phyloP scores from a whole-genome alignment of 2,797 vertebrate species.

The Coracias cyanogaster region DNA sequence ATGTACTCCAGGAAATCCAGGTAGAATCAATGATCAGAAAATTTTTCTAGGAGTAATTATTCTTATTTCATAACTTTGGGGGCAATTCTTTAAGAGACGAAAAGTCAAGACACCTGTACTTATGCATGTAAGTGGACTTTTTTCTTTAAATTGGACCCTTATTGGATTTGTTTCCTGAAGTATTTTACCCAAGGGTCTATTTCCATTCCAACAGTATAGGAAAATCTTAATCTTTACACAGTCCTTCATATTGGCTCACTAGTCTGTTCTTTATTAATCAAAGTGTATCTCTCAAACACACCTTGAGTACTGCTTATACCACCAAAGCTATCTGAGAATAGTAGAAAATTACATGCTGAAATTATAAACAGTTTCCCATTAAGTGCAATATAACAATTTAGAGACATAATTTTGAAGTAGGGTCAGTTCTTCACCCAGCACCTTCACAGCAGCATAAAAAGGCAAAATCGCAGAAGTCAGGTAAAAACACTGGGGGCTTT shows the following conservation, averaged over 20 bases:
- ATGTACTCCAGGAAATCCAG: slow-evolving; percentile 45
- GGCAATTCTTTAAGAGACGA: background rate
- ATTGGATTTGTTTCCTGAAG: slow-evolving; percentile 42
- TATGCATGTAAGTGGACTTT: background rate
- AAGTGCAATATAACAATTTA: background rate
- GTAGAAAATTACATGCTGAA: background rate
- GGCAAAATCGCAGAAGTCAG: background rate
- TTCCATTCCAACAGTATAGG: slow-evolving; percentile 17
- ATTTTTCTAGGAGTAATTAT: slow-evolving; percentile 49
- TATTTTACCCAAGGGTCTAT: slow-evolving; percentile 2
- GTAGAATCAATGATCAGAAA: slow-evolving; percentile 72
- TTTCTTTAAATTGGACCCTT: slow-evolving; percentile 20
- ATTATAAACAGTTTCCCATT: slow-evolving; percentile 5
- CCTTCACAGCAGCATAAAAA: background rate
- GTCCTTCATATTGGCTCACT: background rate
- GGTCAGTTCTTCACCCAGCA: background rate
- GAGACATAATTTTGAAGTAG: background rate
- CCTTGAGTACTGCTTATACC: background rate
- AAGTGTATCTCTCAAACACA: background rate
- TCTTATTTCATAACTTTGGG: slow-evolving; percentile 37
- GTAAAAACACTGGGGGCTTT: background rate
- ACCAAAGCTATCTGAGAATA: background rate
- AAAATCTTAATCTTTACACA: slow-evolving; percentile 41
- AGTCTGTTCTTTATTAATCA: slow-evolving; percentile 4
- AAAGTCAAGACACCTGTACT: slow-evolving; percentile 27